Percentiles rank a stretch among this genome's conserved stretches.
Evolutionary conservation across 1,140 invertebrate species (phyloP).

Genomic region (Papilio machaon): DNA sequence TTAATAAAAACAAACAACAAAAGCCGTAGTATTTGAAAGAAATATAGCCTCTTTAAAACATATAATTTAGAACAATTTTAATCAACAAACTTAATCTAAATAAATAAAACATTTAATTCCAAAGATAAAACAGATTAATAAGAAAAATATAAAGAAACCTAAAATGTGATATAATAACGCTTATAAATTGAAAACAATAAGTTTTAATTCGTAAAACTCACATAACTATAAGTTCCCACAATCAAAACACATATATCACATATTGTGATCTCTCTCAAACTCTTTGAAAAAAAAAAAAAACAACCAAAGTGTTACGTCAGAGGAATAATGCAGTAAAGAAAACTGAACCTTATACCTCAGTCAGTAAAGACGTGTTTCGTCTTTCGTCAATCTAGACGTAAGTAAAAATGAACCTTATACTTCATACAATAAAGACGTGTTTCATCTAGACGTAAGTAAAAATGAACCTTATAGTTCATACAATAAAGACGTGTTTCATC

Average conservation of each 20-base stretch:
- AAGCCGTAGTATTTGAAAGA: no score
- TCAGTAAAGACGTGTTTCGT: neutral
- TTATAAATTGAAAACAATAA: no score
- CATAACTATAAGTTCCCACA: no score
- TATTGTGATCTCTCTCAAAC: no score
- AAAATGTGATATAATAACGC: neutral
- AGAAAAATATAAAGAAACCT: neutral
- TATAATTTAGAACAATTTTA: neutral
- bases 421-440: neutral
- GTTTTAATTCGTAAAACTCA: no score
- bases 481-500: neutral
- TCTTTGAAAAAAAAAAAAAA: no score
- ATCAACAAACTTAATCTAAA: neutral
- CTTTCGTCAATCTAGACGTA: conserved; percentile 47
- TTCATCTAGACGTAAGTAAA: conserved; percentile 43
- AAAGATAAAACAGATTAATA: no score
- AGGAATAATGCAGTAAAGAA: neutral
- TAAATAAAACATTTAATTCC: neutral
- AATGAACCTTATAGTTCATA: neutral
- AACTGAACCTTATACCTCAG: neutral
- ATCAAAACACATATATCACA: no score
- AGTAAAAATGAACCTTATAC: no score
- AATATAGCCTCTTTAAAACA: neutral
- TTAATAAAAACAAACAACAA: no score
- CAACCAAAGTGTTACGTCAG: neutral